phyloP scores from a whole-genome alignment of 1,140 invertebrate species.

The Pygmarrhopalites habei region DNA sequence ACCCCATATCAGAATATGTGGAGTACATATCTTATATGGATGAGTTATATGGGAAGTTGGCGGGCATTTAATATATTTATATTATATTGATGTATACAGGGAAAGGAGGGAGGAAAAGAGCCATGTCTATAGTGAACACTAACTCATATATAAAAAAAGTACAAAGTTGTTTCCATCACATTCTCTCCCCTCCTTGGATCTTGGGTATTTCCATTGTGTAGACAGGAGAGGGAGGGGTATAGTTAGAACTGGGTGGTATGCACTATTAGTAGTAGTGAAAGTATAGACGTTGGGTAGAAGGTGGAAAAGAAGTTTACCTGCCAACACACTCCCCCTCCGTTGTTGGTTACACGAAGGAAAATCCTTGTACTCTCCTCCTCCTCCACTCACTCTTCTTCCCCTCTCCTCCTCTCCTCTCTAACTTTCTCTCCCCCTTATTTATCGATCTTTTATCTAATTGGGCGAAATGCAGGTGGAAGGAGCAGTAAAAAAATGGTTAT shows the following conservation, averaged over 20 bases:
- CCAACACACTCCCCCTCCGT: no score
- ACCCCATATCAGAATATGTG: background rate
- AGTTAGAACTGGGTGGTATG: no score
- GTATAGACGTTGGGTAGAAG: no score
- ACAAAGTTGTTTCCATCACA: no score
- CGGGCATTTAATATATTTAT: no score
- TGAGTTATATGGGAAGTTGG: background rate
- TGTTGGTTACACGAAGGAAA: no score
- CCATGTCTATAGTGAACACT: background rate
- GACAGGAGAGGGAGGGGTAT: no score
- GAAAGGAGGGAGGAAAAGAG: background rate
- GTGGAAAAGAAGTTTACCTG: no score
- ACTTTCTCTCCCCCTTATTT: conserved; percentile 37
- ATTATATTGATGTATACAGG: background rate
- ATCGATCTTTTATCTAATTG: conserved; percentile 40
- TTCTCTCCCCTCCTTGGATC: no score
- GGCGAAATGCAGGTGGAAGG: conserved; percentile 36
- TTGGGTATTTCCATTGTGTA: no score
- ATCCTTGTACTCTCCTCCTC: background rate
- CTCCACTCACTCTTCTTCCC: background rate
- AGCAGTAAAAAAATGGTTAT: conserved; percentile 28
- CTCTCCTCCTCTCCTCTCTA: conserved; percentile 13
- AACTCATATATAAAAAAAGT: no score
- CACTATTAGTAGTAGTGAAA: no score
- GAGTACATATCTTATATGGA: background rate